Evolutionary conservation across 1,140 invertebrate genomes (phyloP).

Genomic region (Orussus abietinus): DNA sequence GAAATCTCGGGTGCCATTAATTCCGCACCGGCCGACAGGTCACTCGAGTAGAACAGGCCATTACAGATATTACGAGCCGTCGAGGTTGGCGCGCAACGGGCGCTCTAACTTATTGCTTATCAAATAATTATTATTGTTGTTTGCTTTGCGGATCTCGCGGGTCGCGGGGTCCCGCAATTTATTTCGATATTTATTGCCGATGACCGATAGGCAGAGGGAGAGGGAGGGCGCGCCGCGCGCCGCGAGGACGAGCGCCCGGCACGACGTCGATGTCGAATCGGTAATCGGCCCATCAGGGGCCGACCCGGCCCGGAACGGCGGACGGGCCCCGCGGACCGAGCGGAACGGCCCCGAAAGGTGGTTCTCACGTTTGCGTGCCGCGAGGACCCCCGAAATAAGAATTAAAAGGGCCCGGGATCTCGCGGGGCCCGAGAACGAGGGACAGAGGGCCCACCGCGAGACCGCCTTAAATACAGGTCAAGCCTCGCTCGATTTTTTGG

Average conservation of each 20-base stretch:
- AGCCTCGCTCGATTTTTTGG: slow-evolving; percentile 26
- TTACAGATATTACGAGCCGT: slow-evolving; percentile 43
- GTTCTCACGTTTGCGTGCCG: slow-evolving; percentile 37
- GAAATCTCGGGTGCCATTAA: slow-evolving; percentile 50
- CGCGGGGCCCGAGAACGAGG: slow-evolving; percentile 13
- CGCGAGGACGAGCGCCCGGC: neutral
- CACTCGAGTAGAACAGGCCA: slow-evolving; percentile 49
- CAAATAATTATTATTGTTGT: slow-evolving; percentile 54
- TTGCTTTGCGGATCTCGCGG: slow-evolving; percentile 43
- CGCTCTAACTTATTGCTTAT: slow-evolving; percentile 40
- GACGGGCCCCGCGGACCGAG: too few species aligned
- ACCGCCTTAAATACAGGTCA: slow-evolving; percentile 39
- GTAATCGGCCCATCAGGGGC: neutral
- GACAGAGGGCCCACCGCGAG: slow-evolving; percentile 24
- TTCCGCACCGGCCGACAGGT: slow-evolving; percentile 42
- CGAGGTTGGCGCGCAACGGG: slow-evolving; percentile 19
- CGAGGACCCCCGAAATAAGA: slow-evolving; percentile 30
- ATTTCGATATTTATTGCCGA: slow-evolving; percentile 49
- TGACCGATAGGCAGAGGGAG: slow-evolving; percentile 38
- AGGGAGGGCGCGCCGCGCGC: neutral
- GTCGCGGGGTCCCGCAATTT: slow-evolving; percentile 41
- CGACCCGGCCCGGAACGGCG: too few species aligned
- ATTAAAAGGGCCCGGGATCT: slow-evolving; percentile 26
- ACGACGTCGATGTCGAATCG: too few species aligned
- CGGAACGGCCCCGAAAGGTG: too few species aligned